Percentiles rank a stretch among this genome's conserved stretches.
These are phyloP conservation scores for Polia nebulosa DNA, from an alignment of 2,888 invertebrate species.

Conservation along the genomic window DNA sequence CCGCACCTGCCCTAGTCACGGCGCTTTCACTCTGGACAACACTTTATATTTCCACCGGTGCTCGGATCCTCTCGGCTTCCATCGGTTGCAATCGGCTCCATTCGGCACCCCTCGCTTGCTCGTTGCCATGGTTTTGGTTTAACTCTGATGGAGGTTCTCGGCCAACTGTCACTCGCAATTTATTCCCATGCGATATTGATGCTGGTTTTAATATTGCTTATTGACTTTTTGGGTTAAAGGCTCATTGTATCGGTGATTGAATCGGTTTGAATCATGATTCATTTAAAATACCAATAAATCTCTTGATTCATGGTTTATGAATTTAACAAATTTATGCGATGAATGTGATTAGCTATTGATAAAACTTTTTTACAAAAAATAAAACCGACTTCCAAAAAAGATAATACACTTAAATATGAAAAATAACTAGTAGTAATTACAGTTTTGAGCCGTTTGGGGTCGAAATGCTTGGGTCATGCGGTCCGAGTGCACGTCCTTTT, in stretches of 20 bases:
- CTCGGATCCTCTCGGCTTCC: conserved; percentile 33
- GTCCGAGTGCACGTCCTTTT: too few species aligned
- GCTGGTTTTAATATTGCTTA: conserved; percentile 35
- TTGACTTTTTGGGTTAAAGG: conserved; percentile 17
- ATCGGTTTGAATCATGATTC: conserved; percentile 2
- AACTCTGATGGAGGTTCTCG: conserved; percentile 60
- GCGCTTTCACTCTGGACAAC: not conserved
- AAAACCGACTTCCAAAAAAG: too few species aligned
- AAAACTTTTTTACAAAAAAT: too few species aligned
- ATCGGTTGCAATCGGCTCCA: conserved; percentile 39
- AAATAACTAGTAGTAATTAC: too few species aligned
- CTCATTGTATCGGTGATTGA: not conserved
- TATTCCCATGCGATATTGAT: conserved; percentile 66
- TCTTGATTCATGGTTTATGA: not conserved
- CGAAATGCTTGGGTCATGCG: too few species aligned
- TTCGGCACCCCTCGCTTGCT: conserved; percentile 54
- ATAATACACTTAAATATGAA: too few species aligned
- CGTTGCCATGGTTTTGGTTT: conserved; percentile 64
- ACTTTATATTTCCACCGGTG: conserved; percentile 36
- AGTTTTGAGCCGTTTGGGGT: too few species aligned
- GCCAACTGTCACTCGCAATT: conserved; percentile 69
- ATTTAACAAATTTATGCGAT: not conserved
- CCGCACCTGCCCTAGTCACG: not conserved
- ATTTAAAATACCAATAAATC: not conserved
- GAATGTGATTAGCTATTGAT: too few species aligned